Conservation (phyloP, 2,797 vertebrate genomes). For the Macropodus opercularis region DNA sequence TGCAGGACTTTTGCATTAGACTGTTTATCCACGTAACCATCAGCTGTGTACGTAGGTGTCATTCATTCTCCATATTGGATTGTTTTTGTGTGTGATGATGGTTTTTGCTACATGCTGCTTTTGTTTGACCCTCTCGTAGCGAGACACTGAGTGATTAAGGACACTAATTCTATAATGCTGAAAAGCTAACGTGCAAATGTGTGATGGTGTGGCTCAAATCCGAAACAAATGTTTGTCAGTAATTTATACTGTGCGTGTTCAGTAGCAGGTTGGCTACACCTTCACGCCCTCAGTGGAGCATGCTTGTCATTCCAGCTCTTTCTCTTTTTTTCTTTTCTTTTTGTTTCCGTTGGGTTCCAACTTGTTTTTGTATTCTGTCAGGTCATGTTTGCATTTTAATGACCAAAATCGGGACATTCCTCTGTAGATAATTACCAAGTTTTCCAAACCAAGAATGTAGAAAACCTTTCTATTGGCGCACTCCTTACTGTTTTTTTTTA, state of each 20-base stretch:
- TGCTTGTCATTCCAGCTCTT: neutral
- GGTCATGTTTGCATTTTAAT: neutral
- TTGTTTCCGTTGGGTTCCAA: no score
- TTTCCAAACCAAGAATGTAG: neutral
- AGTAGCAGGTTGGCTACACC: neutral
- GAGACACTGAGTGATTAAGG: slow-evolving; percentile 5
- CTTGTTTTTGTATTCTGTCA: neutral
- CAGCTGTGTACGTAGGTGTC: neutral
- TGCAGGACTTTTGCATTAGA: neutral
- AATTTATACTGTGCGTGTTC: neutral
- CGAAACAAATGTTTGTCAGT: neutral
- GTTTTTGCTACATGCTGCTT: slow-evolving; percentile 14
- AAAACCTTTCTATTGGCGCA: neutral
- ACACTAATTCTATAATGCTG: slow-evolving; percentile 22
- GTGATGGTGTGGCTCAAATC: neutral
- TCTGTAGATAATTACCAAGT: neutral
- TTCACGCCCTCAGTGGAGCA: slow-evolving; percentile 1
- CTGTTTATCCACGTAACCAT: neutral
- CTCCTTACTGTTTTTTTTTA: slow-evolving; percentile 7
- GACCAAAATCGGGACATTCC: slow-evolving; percentile 24
- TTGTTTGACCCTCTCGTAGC: neutral
- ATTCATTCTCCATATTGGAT: neutral
- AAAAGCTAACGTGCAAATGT: slow-evolving; percentile 3
- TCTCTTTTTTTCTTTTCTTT: no score
- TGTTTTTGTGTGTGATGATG: slow-evolving; percentile 1